A percentile compares a stretch with the other conserved stretches of the same genome.
phyloP scores from a whole-genome alignment of 1,140 invertebrate genomes.

The Rhysida immarginata region DNA sequence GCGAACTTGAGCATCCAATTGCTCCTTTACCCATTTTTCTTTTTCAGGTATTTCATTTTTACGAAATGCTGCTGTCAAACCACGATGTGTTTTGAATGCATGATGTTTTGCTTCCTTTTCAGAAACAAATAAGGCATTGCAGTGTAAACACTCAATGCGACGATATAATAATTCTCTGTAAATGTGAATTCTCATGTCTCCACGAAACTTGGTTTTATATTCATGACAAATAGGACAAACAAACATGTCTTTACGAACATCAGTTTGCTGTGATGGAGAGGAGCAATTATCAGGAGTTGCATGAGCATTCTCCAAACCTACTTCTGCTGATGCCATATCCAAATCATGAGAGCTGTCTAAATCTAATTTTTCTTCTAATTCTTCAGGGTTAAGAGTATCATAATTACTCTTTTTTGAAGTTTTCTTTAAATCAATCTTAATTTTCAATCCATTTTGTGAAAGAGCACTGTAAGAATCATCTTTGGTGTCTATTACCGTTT shows the following conservation, averaged over 20 bases:
- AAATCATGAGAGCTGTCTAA: no score
- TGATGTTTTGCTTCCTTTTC: conserved; percentile 4
- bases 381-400: no score
- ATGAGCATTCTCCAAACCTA: no score
- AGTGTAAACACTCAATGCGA: not conserved
- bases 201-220: conserved; percentile 35
- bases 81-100: not conserved
- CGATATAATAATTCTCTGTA: conserved; percentile 37
- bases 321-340: no score
- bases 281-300: no score
- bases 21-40: conserved; percentile 1
- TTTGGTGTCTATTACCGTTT: no score
- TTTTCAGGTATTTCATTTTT: conserved; percentile 2
- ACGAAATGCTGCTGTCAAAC: not conserved
- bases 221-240: conserved; percentile 37
- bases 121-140: not conserved
- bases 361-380: no score
- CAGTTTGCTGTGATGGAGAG: no score
- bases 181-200: conserved; percentile 38
- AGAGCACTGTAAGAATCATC: no score
- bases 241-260: no score
- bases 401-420: no score
- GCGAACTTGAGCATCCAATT: not conserved
- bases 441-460: not conserved
- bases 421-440: conserved; percentile 1